Conservation (phyloP, 2,113 vertebrate species). For the Platysteira castanea region DNA sequence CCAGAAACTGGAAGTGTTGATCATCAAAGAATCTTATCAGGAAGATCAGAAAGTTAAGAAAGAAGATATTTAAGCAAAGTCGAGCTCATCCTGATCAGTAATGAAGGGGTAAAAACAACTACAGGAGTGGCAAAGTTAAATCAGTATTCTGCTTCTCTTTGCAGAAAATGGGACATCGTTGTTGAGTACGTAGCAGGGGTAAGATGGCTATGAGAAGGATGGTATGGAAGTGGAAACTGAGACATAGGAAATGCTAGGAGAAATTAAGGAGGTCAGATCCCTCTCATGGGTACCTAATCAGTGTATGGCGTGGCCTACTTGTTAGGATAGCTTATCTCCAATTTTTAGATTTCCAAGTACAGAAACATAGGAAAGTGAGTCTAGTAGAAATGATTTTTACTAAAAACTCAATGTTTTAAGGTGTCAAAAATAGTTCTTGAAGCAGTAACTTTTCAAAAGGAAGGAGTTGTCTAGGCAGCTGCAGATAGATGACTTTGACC, state of each 20-base stretch:
- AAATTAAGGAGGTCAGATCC: not conserved
- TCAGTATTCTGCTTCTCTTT: not conserved
- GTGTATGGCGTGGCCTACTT: not conserved
- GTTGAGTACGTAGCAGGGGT: not conserved
- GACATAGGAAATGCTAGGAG: not conserved
- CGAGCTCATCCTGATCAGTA: not conserved
- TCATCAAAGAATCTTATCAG: not conserved
- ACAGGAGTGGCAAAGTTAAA: not conserved
- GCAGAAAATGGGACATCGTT: not conserved
- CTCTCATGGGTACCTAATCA: not conserved
- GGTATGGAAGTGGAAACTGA: not conserved
- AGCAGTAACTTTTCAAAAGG: not conserved
- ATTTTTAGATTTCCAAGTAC: not conserved
- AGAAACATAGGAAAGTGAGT: not conserved
- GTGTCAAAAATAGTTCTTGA: not conserved
- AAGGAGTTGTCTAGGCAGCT: not conserved
- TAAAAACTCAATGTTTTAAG: fast-evolving
- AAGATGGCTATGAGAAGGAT: not conserved
- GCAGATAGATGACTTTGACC: not conserved
- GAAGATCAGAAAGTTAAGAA: not conserved
- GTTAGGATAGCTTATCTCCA: not conserved
- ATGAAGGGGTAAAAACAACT: not conserved
- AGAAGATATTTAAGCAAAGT: not conserved
- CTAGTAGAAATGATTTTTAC: not conserved
- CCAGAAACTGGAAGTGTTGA: not conserved